These are phyloP conservation scores for Cheumatopsyche charites DNA, from an alignment of 1,140 invertebrate genomes.

Conservation along the genomic window DNA sequence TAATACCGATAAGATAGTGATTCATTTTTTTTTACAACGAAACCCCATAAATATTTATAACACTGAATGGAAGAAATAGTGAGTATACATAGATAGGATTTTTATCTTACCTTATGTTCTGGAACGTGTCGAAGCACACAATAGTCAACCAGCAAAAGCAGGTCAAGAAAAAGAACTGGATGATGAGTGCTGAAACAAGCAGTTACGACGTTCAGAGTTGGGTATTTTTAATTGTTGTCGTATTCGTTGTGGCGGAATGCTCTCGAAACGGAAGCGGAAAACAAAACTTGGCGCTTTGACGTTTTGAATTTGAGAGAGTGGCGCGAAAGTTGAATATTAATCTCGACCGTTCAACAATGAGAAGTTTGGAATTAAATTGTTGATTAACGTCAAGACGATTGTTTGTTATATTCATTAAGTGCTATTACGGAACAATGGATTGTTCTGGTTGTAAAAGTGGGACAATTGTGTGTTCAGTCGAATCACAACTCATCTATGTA, in stretches of 20 bases:
- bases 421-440: too few species aligned
- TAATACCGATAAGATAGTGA: background rate
- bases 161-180: conserved; percentile 73
- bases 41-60: background rate
- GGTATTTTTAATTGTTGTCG: conserved; percentile 12
- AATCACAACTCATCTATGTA: too few species aligned
- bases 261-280: conserved; percentile 4
- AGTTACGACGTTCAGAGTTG: conserved; percentile 23
- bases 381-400: too few species aligned
- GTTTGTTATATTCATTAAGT: too few species aligned
- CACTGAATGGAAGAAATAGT: background rate
- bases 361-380: too few species aligned
- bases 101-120: conserved; percentile 51
- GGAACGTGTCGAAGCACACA: conserved; percentile 69
- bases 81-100: background rate
- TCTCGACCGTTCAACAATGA: too few species aligned
- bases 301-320: background rate
- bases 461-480: too few species aligned
- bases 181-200: conserved; percentile 61
- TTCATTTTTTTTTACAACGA: background rate
- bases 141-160: conserved; percentile 76
- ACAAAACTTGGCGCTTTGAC: background rate
- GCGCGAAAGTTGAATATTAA: background rate
- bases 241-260: background rate
- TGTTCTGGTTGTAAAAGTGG: too few species aligned